Conservation (phyloP, 2,888 invertebrate genomes). For the Teleiodes luculella region DNA sequence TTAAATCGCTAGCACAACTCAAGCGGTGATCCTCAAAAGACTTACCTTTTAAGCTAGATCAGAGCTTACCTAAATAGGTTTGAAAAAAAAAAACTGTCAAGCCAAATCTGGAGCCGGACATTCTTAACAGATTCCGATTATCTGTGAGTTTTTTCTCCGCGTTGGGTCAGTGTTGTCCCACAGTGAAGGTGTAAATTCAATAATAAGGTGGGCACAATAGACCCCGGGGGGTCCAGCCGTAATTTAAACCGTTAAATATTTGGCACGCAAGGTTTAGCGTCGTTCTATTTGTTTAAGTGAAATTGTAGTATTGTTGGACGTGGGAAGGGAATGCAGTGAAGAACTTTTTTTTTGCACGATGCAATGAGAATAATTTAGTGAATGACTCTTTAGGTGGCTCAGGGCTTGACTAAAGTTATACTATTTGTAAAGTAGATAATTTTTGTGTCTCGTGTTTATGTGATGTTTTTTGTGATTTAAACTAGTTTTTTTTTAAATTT, state of each 20-base stretch:
- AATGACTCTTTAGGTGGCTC: too few relatives aligned
- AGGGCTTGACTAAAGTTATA: too few relatives aligned
- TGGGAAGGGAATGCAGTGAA: conserved; percentile 53
- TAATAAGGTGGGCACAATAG: conserved; percentile 54
- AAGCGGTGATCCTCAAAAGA: too few relatives aligned
- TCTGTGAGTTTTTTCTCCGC: conserved; percentile 28
- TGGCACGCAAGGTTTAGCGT: conserved; percentile 48
- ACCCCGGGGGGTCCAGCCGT: conserved; percentile 43
- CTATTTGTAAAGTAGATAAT: too few relatives aligned
- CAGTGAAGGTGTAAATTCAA: conserved; percentile 60
- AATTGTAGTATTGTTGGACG: conserved; percentile 56
- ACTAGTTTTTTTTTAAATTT: too few relatives aligned
- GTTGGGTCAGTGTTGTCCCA: conserved; percentile 36
- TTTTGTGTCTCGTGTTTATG: too few relatives aligned
- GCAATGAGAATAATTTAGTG: not conserved
- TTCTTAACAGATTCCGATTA: conserved; percentile 32
- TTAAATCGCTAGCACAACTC: too few relatives aligned
- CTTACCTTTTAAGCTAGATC: too few relatives aligned
- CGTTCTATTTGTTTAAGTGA: conserved; percentile 60
- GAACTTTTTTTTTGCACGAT: conserved; percentile 43
- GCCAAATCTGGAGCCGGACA: conserved; percentile 7
- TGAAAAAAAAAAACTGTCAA: not conserved
- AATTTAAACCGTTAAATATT: conserved; percentile 62
- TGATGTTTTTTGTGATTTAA: too few relatives aligned
- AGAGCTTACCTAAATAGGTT: not conserved